Percentiles rank a stretch among this genome's conserved stretches.
These are phyloP conservation scores for Gavia stellata DNA, from an alignment of 2,113 vertebrate genomes.

Conservation along the genomic window DNA sequence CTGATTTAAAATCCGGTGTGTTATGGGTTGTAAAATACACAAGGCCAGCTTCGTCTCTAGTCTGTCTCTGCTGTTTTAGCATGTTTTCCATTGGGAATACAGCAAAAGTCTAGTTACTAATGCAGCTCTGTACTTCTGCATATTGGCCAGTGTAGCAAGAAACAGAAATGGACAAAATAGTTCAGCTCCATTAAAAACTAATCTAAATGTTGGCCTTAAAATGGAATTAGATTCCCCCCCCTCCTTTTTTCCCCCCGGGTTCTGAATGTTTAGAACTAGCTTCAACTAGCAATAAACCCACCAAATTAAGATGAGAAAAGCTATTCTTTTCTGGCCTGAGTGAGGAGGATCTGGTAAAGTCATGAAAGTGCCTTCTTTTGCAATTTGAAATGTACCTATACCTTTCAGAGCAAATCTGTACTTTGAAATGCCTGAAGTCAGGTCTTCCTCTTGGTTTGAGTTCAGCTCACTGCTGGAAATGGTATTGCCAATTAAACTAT, in stretches of 20 bases:
- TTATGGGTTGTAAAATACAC: neutral
- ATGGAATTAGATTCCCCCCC: neutral
- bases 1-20: neutral
- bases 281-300: neutral
- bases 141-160: neutral
- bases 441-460: neutral
- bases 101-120: neutral
- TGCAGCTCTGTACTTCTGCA: neutral
- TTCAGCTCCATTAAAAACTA: neutral
- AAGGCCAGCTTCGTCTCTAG: neutral
- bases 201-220: neutral
- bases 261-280: neutral
- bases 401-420: neutral
- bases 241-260: accelerated
- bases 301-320: neutral
- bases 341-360: neutral
- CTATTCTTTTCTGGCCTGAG: neutral
- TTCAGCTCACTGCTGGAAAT: neutral
- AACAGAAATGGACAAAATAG: neutral
- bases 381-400: neutral
- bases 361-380: neutral
- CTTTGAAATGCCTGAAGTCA: neutral
- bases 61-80: neutral
- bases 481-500: neutral
- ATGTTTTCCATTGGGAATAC: neutral